A percentile compares a stretch with the other conserved stretches of the same genome.
Evolutionary conservation across 2,113 vertebrate species (phyloP).

Genomic region (Chaetorhynchus papuensis): DNA sequence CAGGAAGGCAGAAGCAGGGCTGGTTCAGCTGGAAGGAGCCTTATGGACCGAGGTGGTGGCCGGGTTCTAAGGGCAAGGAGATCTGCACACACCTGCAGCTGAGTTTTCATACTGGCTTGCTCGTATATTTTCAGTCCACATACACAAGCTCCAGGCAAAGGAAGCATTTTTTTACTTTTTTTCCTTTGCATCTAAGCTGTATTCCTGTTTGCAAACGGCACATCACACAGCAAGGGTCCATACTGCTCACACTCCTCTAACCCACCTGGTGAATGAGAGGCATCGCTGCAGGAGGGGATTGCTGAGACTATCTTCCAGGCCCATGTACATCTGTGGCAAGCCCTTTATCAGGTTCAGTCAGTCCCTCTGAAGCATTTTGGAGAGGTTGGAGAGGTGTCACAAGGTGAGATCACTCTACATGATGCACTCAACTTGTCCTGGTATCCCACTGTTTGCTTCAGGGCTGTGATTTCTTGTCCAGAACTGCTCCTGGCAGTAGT

Average conservation of each 20-base stretch:
- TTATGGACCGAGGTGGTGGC: fast-evolving
- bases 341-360: not conserved
- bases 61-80: not conserved
- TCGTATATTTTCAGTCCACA: not conserved
- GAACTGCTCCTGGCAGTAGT: not conserved
- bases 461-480: not conserved
- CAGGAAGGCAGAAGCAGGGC: not conserved
- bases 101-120: not conserved
- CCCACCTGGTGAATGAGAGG: not conserved
- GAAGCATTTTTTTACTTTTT: fast-evolving
- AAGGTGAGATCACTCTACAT: not conserved
- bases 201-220: not conserved
- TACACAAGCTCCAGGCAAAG: not conserved
- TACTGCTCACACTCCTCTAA: not conserved
- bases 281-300: not conserved
- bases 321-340: not conserved
- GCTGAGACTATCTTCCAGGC: not conserved
- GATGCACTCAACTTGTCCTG: not conserved
- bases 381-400: not conserved
- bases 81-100: not conserved
- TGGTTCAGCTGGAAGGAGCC: not conserved
- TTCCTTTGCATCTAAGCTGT: fast-evolving
- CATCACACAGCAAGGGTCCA: not conserved
- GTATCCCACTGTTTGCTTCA: not conserved
- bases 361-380: not conserved